phyloP scores from a whole-genome alignment of 2,113 vertebrate species.

The Rhinichthys klamathensis region DNA sequence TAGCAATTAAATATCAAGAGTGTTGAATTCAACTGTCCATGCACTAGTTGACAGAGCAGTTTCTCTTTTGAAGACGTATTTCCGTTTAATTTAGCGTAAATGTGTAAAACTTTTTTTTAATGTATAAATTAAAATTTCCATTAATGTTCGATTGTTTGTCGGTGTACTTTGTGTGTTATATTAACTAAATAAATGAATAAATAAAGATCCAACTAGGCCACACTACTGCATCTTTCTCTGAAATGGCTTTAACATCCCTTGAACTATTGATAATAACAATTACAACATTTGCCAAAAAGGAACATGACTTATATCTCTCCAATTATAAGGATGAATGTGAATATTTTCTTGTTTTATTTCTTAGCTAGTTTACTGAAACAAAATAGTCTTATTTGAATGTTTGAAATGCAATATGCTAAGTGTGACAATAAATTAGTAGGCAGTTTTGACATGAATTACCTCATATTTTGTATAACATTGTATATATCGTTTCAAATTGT shows the following conservation, averaged over 20 bases:
- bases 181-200: too few relatives aligned
- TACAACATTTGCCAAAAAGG: not conserved
- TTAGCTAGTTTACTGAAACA: not conserved
- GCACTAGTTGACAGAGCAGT: not conserved
- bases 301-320: not conserved
- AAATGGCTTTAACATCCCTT: not conserved
- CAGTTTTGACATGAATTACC: not conserved
- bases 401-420: not conserved
- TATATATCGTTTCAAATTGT: not conserved
- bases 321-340: not conserved
- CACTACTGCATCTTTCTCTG: not conserved
- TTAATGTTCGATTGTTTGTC: not conserved
- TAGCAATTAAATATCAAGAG: not conserved
- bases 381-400: not conserved
- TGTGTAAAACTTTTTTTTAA: not conserved
- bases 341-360: not conserved
- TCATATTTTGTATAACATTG: too few relatives aligned
- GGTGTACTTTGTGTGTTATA: not conserved
- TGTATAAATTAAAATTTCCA: not conserved
- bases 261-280: not conserved
- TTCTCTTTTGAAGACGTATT: not conserved
- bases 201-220: not conserved
- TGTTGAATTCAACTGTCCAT: constrained; percentile 12
- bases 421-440: not conserved
- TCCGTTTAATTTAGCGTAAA: not conserved